These are phyloP conservation scores for Colletes latitarsis DNA, from an alignment of 1,140 invertebrate species.

Conservation along the genomic window DNA sequence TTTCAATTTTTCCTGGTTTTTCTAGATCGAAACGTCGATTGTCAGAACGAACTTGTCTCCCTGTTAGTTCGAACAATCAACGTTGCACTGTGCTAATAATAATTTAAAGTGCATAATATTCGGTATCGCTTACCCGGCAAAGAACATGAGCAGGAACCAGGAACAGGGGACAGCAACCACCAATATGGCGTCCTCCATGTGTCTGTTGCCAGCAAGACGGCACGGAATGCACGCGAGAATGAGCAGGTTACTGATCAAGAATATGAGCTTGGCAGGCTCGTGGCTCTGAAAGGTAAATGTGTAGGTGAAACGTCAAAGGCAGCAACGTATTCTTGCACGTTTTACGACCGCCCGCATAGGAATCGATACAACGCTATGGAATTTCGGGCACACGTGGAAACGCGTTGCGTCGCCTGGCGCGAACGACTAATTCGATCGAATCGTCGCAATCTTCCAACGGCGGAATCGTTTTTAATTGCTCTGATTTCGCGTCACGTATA, in stretches of 20 bases:
- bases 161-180: constrained; percentile 95
- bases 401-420: too few relatives aligned
- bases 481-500: background rate
- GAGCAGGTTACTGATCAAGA: constrained; percentile 95
- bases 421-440: background rate
- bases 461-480: constrained; percentile 39
- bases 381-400: constrained; percentile 31
- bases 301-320: constrained; percentile 48
- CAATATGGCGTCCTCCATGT: constrained; percentile 94
- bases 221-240: constrained; percentile 96
- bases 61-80: too few relatives aligned
- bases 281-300: constrained; percentile 85
- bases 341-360: constrained; percentile 46
- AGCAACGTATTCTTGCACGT: constrained; percentile 45
- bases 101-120: background rate
- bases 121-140: constrained; percentile 91
- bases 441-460: background rate
- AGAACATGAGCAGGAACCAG: constrained; percentile 99
- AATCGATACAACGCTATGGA: constrained; percentile 50
- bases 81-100: background rate
- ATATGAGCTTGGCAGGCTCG: constrained; percentile 96
- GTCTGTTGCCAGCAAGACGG: constrained; percentile 87
- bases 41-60: too few relatives aligned
- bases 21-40: too few relatives aligned
- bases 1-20: too few relatives aligned